A percentile compares a stretch with the other conserved stretches of the same genome.
These are phyloP conservation scores for Montipora foliosa DNA, from an alignment of 64 coral and sea anemone genomes.

Conservation along the genomic window DNA sequence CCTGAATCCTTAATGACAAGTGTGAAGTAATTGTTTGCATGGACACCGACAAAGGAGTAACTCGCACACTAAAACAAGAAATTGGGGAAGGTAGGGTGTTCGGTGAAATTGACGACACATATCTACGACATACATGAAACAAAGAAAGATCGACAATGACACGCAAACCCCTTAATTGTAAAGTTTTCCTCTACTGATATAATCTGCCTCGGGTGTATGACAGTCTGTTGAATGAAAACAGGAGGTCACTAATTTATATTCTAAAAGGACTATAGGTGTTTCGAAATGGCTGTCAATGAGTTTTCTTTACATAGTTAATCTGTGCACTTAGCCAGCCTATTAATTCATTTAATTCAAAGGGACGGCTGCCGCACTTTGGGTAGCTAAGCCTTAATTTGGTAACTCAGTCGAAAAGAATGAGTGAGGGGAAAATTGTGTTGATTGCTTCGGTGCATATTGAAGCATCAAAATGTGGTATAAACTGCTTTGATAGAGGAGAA, in stretches of 20 bases:
- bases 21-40: constrained; percentile 40
- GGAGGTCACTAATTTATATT: constrained; percentile 5
- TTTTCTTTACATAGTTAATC: background rate
- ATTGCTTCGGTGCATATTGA: too few species aligned
- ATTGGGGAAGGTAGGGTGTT: background rate
- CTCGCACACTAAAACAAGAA: background rate
- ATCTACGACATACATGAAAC: background rate
- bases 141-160: background rate
- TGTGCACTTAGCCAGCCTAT: background rate
- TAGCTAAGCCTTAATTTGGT: background rate
- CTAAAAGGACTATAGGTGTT: background rate
- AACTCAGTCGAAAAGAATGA: background rate
- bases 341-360: background rate
- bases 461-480: too few species aligned
- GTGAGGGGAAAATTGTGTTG: background rate
- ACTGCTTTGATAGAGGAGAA: too few species aligned
- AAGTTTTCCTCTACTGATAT: too few species aligned
- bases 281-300: background rate
- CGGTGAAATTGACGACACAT: background rate
- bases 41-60: background rate
- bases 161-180: background rate
- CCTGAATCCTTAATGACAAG: constrained; percentile 48
- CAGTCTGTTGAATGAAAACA: background rate
- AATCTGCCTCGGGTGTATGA: background rate
- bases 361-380: background rate